Base-by-base conservation (phyloP, 2,797 vertebrate species). In the Danio tinwini region DNA sequence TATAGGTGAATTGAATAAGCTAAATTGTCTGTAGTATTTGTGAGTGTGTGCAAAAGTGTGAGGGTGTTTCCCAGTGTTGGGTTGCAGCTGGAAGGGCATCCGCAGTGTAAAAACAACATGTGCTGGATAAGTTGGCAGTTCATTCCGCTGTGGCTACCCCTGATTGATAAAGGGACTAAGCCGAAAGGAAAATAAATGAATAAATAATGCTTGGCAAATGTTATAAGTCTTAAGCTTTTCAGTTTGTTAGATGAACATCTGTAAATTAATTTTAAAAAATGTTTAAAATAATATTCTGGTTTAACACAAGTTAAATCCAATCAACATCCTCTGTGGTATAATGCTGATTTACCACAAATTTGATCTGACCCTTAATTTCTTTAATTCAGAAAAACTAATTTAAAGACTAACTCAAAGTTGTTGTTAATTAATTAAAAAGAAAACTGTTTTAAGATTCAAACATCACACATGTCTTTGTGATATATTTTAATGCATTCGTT, bases 171-270 rank as follows among this genome's bases (percentile, higher is more conserved):
- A n/a, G n/a, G n/a, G n/a, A n/a, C n/a, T n/a, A n/a, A n/a, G n/a
- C n/a, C n/a, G n/a, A n/a, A n/a, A n/a, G n/a, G n/a, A n/a, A n/a
- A n/a, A n/a, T n/a, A n/a, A n/a, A n/a, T n/a, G n/a, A n/a, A n/a
- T n/a, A n/a, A n/a, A n/a, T n/a, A n/a, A n/a, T 65, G 29, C 29
- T 47, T 21, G 45, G 64, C 16, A 67, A 67, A 67, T 67, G 12
- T 29, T 14, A 21, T 8, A 67, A 9, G 13, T 21, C 55, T 29
- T 29, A 29, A 68, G 1, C 5, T 10, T 8, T 68, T 13, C 14
- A 39, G 47, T n/a, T 47, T 8, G 9, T 7, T 50, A 13, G 45
- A 49, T 37, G 14, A 14, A n/a, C 1, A 2, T 49, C 29, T 8
- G 29, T 49, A 10, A 67, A 29, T 49, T 7, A 58, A 12, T 29